These are phyloP conservation scores for Trematomus bernacchii DNA, from an alignment of 2,797 vertebrate genomes.

Conservation along the genomic window DNA sequence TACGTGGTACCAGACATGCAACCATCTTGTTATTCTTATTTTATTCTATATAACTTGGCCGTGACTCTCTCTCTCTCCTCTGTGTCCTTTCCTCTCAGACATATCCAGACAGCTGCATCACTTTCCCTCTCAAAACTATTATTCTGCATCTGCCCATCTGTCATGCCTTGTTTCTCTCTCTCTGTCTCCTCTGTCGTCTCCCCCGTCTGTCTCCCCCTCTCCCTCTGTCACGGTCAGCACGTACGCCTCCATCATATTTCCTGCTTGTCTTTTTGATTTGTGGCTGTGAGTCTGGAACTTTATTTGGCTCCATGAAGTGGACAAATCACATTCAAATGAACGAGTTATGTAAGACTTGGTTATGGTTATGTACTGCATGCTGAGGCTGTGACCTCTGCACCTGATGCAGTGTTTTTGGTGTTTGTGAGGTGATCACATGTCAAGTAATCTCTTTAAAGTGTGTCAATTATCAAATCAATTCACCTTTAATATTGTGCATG, in stretches of 20 bases:
- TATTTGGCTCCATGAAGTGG: not conserved
- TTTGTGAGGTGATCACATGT: slow-evolving; percentile 10
- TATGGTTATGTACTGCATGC: not conserved
- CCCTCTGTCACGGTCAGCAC: not conserved
- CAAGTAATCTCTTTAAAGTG: not conserved
- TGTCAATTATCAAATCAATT: not conserved
- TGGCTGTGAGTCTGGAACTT: slow-evolving; percentile 2
- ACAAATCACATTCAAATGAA: slow-evolving; percentile 22
- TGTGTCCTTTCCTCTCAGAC: slow-evolving; percentile 38
- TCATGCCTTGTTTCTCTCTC: slow-evolving; percentile 13
- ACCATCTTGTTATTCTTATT: no score
- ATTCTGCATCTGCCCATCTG: slow-evolving; percentile 46
- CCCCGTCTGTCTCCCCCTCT: slow-evolving; percentile 18
- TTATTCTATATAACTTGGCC: not conserved
- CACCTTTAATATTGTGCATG: no score
- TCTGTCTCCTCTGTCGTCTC: not conserved
- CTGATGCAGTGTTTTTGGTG: not conserved
- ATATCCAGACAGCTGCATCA: slow-evolving; percentile 55
- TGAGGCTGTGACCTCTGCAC: not conserved
- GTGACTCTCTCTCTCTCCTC: slow-evolving; percentile 16
- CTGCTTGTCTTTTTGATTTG: slow-evolving; percentile 49
- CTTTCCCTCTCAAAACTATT: slow-evolving; percentile 38
- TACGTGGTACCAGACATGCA: no score
- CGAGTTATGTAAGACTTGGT: not conserved
- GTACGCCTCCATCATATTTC: no score